phyloP scores from a whole-genome alignment of 2,797 vertebrate species.

The Telmatherina bonti region DNA sequence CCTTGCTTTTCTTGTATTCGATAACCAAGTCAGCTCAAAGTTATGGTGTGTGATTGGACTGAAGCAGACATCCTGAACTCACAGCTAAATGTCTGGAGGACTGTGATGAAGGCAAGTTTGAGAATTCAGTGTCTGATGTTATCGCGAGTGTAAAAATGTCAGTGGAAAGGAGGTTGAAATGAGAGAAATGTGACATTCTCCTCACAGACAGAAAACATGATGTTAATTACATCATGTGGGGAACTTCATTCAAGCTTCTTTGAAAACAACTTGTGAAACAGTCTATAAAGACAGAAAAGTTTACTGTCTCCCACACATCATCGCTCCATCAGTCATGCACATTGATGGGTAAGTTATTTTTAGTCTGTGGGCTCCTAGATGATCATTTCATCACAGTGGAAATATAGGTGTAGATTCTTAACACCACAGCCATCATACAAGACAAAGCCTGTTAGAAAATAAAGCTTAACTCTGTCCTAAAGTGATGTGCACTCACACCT shows the following conservation, averaged over 20 bases:
- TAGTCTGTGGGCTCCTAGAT: constrained; percentile 26
- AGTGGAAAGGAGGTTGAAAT: constrained; percentile 74
- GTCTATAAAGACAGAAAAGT: constrained; percentile 26
- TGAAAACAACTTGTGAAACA: constrained; percentile 70
- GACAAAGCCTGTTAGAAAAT: neutral
- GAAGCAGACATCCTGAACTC: neutral
- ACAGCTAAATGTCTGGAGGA: constrained; percentile 17
- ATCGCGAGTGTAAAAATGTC: constrained; percentile 79
- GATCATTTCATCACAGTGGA: constrained; percentile 52
- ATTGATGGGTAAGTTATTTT: constrained; percentile 31
- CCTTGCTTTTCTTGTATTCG: neutral
- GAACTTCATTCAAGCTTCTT: constrained; percentile 65
- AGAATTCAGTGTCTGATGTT: constrained; percentile 46
- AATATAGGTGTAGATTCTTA: constrained; percentile 18
- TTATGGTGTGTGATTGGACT: neutral
- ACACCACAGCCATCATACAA: neutral
- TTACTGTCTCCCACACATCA: constrained; percentile 55
- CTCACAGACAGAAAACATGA: constrained; percentile 56
- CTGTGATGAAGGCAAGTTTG: too few relatives aligned
- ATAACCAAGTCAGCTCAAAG: neutral
- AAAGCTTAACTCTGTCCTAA: neutral
- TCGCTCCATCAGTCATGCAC: constrained; percentile 18
- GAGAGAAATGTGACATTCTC: constrained; percentile 75
- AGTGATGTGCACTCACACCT: neutral
- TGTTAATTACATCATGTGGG: constrained; percentile 41